Evolutionary conservation across 2,113 vertebrate species (phyloP), one percentile per base, ranked within the genome.

Genomic region (Chionis minor): DNA sequence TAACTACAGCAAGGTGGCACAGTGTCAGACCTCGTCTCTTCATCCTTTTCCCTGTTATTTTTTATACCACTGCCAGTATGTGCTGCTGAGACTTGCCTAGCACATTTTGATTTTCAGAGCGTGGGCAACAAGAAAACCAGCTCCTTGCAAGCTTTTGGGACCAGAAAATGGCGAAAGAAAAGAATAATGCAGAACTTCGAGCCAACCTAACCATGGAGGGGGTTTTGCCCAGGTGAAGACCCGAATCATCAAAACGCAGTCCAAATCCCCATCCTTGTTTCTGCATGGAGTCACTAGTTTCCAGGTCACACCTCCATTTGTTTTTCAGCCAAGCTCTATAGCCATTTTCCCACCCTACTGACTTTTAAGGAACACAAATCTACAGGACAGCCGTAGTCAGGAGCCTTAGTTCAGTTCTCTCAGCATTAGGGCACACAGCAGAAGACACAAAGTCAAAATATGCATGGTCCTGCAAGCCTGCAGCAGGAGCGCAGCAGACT

Each of bases 341-440:
- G 52, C 17, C 18, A 27, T 70, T 81, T 56, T 49, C 30, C 54
- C 30, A 70, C 35, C 27, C 27, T 44, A 70, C 73, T 16, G 19
- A 7, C 56, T 86, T 58, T 14, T 42, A 63, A 58, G 32, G 28
- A 71, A 54, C 14, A 38, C 16, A 81, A 30, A 45, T 28, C 32
- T 38, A 33, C 14, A 66, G 12, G 16, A 32, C 21, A 78, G 30
- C 4, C 7, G 28, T 24, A 61, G 52, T 12, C 17, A 52, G 33
- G 30, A 92, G 20, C 30, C 38, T 70, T 3, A 56, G 45, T 26
- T 73, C 51, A 49, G 21, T 54, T 28, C 10, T 69, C 47, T 55
- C 58, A 83, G 52, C 0, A 0, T 52, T 40, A 49, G 27, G 21
- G 27, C 27, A 66, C 0, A 0, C 59, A 35, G 56, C 16, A 67